Evolutionary conservation across 2,888 invertebrate species (phyloP).

Genomic region (Polietes domitor): DNA sequence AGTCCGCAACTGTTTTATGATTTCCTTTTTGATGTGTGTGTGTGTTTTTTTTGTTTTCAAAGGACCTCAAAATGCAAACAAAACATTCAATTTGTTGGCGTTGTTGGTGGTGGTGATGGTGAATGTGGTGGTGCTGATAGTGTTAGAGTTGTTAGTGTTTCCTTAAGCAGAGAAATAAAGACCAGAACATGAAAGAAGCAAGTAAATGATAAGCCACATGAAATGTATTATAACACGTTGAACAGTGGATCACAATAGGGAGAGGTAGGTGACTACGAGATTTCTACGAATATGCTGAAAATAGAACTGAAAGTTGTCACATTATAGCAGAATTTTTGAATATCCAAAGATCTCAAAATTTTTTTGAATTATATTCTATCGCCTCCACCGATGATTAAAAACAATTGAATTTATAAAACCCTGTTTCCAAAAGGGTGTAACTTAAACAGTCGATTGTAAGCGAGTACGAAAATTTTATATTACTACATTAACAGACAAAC

Average conservation of each 20-base stretch:
- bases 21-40: slow-evolving; percentile 20
- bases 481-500: too few relatives aligned
- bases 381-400: too few relatives aligned
- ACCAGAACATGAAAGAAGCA: neutral
- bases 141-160: neutral
- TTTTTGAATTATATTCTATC: too few relatives aligned
- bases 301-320: too few relatives aligned
- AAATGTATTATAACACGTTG: slow-evolving; percentile 14
- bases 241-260: neutral
- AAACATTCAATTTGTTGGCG: slow-evolving; percentile 27
- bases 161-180: neutral
- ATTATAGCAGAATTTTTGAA: too few relatives aligned
- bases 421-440: too few relatives aligned
- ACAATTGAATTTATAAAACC: too few relatives aligned
- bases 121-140: neutral
- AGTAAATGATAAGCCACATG: slow-evolving; percentile 41
- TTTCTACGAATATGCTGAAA: too few relatives aligned
- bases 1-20: slow-evolving; percentile 14
- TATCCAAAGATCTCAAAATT: too few relatives aligned
- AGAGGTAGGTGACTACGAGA: too few relatives aligned
- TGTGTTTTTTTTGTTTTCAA: neutral
- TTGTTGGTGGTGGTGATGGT: neutral
- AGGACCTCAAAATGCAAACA: slow-evolving; percentile 26
- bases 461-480: too few relatives aligned
- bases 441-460: too few relatives aligned